Evolutionary conservation across 1,140 invertebrate species (phyloP).

Genomic region (Cyclargus thomasi): DNA sequence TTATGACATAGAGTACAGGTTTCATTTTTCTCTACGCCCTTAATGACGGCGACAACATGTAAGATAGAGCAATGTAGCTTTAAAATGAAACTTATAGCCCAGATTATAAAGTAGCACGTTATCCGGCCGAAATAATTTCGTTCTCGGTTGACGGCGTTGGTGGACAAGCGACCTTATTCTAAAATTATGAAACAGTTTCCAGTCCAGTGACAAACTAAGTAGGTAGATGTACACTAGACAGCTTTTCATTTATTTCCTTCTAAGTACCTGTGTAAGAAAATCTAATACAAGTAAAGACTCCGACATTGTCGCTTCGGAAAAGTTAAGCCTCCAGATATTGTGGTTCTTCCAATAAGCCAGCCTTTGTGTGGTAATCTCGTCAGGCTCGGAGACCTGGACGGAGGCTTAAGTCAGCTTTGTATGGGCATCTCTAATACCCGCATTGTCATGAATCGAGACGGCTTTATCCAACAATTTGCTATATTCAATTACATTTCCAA

Average conservation of each 20-base stretch:
- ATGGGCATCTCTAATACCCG: conserved; percentile 61
- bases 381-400: conserved; percentile 44
- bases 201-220: too few species aligned
- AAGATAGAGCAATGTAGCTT: too few species aligned
- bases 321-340: conserved; percentile 48
- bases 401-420: conserved; percentile 50
- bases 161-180: too few species aligned
- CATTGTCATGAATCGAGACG: conserved; percentile 43
- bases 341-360: conserved; percentile 46
- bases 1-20: too few species aligned
- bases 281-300: neutral
- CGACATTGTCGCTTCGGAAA: conserved; percentile 28
- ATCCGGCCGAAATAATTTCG: too few species aligned
- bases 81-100: too few species aligned
- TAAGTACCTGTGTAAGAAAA: neutral
- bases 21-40: too few species aligned
- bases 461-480: conserved; percentile 37
- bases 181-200: too few species aligned
- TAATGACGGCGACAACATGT: too few species aligned
- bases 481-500: conserved; percentile 12
- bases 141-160: too few species aligned
- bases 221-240: neutral
- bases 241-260: neutral
- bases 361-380: conserved; percentile 63
- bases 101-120: too few species aligned